Evolutionary conservation across 2,797 vertebrate genomes (phyloP).

Genomic region (Chromis chromis): DNA sequence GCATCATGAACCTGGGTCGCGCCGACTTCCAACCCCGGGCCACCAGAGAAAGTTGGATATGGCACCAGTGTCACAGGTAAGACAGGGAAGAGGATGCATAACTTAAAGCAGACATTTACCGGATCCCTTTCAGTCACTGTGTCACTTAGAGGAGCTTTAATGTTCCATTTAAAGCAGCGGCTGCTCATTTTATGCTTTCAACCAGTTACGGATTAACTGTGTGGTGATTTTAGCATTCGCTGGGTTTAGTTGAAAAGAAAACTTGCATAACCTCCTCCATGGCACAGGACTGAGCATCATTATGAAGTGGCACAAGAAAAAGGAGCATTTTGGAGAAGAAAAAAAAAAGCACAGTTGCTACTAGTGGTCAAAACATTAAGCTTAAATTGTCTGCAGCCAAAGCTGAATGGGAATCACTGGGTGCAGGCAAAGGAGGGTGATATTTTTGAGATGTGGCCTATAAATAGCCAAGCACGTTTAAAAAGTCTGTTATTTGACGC

Average conservation of each 20-base stretch:
- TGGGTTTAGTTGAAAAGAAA: slow-evolving; percentile 28
- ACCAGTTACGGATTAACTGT: slow-evolving; percentile 21
- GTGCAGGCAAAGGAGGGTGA: slow-evolving; percentile 1
- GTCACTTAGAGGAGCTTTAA: not conserved
- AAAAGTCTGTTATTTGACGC: slow-evolving; percentile 64
- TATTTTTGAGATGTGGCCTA: slow-evolving; percentile 37
- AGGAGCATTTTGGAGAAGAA: not conserved
- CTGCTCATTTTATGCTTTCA: slow-evolving; percentile 27
- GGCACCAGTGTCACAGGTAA: slow-evolving; percentile 98
- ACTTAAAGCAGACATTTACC: not conserved
- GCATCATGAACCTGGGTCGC: slow-evolving; percentile 93
- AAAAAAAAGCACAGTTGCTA: not conserved
- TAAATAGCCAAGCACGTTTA: slow-evolving; percentile 52
- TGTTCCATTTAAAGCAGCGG: slow-evolving; percentile 29
- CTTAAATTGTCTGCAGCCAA: not conserved
- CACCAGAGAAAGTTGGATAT: slow-evolving; percentile 92
- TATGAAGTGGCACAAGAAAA: slow-evolving; percentile 20
- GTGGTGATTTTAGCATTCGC: slow-evolving; percentile 29
- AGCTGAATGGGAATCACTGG: slow-evolving; percentile 28
- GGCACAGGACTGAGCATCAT: slow-evolving; percentile 9
- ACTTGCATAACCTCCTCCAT: slow-evolving; percentile 4
- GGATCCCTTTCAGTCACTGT: not conserved
- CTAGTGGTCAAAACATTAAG: slow-evolving; percentile 15
- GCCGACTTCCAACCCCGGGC: slow-evolving; percentile 93
- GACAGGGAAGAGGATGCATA: not conserved